Conservation (phyloP, 2,113 vertebrate genomes). For the Chaetorhynchus papuensis region DNA sequence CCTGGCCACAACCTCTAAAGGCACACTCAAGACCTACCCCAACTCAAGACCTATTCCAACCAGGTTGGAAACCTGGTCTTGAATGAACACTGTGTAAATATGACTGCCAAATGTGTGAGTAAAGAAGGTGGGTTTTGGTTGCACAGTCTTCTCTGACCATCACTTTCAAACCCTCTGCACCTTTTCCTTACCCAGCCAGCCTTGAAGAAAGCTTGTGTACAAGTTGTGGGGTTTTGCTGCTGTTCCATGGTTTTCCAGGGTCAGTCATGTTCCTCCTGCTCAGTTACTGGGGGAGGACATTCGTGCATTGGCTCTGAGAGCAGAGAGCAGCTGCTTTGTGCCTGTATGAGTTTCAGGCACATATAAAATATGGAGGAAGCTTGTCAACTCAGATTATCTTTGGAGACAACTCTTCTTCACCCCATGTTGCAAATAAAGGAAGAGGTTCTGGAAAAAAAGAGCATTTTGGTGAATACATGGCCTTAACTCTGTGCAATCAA, state of each 20-base stretch:
- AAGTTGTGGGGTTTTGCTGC: not conserved
- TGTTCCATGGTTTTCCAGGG: not conserved
- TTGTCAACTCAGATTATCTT: conserved; percentile 24
- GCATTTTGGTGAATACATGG: not conserved
- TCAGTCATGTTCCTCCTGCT: not conserved
- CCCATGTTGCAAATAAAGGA: not conserved
- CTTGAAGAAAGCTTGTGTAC: not conserved
- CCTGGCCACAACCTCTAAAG: not conserved
- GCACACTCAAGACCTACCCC: not conserved
- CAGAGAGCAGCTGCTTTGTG: not conserved
- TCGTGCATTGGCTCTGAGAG: not conserved
- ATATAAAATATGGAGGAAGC: conserved; percentile 25
- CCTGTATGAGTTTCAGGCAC: not conserved
- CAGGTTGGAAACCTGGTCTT: not conserved
- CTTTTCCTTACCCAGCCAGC: not conserved
- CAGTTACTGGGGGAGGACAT: not conserved
- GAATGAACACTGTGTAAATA: not conserved
- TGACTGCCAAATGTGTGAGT: not conserved
- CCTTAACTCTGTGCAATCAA: not conserved
- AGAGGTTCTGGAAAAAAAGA: not conserved
- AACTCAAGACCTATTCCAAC: no score
- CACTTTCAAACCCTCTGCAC: not conserved
- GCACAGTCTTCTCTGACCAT: not conserved
- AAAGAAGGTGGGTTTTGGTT: not conserved
- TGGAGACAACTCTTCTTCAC: not conserved